Evolutionary conservation across 2,113 vertebrate species (phyloP).

Genomic region (Thunnus maccoyii): DNA sequence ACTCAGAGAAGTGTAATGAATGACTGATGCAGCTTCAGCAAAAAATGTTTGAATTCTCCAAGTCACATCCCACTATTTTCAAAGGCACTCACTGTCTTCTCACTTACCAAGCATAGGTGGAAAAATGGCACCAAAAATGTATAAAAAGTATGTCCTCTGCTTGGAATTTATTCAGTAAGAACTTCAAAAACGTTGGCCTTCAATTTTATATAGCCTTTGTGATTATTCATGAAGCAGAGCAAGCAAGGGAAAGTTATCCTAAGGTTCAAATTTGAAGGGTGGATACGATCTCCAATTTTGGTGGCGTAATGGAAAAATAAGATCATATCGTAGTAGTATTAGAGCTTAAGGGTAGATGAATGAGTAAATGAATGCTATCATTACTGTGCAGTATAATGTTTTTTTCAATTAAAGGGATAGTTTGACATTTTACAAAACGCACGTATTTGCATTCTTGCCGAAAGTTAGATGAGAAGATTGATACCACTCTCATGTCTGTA

Average conservation of each 20-base stretch:
- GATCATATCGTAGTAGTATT: not conserved
- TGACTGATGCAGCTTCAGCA: slow-evolving; percentile 2
- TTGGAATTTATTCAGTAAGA: not conserved
- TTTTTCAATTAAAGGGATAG: no score
- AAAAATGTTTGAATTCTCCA: not conserved
- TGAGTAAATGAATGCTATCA: not conserved
- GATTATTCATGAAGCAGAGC: slow-evolving; percentile 23
- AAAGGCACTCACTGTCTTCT: slow-evolving; percentile 1
- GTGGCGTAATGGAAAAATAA: slow-evolving; percentile 1
- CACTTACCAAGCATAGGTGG: not conserved
- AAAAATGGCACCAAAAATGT: not conserved
- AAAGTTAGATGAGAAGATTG: not conserved
- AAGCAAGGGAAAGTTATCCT: slow-evolving; percentile 8
- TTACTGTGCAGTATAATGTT: not conserved
- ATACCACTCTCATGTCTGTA: not conserved
- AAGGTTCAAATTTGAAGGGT: slow-evolving; percentile 4
- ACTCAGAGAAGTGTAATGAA: slow-evolving; percentile 17
- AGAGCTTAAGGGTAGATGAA: not conserved
- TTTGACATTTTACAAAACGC: no score
- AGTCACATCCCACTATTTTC: not conserved
- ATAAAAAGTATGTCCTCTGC: not conserved
- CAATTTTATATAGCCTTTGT: slow-evolving; percentile 11
- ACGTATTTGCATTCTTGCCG: not conserved
- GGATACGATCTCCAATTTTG: not conserved
- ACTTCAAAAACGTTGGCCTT: not conserved